These are phyloP conservation scores for Melanchra persicariae DNA, from an alignment of 2,888 invertebrate species.

Conservation along the genomic window DNA sequence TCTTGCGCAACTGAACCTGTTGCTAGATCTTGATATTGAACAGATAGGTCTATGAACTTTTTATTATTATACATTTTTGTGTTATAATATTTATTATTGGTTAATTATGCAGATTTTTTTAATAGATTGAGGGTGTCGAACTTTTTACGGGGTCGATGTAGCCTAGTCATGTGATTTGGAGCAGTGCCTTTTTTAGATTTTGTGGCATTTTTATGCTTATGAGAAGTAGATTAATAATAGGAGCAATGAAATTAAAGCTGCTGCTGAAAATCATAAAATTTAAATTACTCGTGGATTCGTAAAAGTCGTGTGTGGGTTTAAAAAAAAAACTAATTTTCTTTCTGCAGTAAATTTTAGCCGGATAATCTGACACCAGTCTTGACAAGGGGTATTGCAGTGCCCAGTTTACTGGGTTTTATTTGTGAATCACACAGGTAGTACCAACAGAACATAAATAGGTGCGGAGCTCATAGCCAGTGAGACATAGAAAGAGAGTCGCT, in stretches of 20 bases:
- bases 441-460: too few relatives aligned
- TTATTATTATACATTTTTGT: conserved; percentile 36
- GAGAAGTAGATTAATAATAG: not conserved
- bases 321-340: too few relatives aligned
- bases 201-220: not conserved
- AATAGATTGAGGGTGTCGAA: conserved; percentile 22
- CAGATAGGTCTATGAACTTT: conserved; percentile 63
- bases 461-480: too few relatives aligned
- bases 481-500: too few relatives aligned
- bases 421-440: too few relatives aligned
- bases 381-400: too few relatives aligned
- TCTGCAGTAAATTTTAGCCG: too few relatives aligned
- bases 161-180: not conserved
- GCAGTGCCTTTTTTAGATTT: conserved; percentile 8
- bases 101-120: conserved; percentile 27
- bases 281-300: too few relatives aligned
- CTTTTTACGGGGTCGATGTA: conserved; percentile 32
- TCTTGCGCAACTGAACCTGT: conserved; percentile 68
- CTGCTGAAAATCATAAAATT: not conserved
- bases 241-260: not conserved
- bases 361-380: too few relatives aligned
- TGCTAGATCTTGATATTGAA: conserved; percentile 61
- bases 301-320: too few relatives aligned
- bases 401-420: too few relatives aligned
- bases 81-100: conserved; percentile 27